Conservation (phyloP, 2,113 vertebrate genomes). For the Triplophysa dalaica region DNA sequence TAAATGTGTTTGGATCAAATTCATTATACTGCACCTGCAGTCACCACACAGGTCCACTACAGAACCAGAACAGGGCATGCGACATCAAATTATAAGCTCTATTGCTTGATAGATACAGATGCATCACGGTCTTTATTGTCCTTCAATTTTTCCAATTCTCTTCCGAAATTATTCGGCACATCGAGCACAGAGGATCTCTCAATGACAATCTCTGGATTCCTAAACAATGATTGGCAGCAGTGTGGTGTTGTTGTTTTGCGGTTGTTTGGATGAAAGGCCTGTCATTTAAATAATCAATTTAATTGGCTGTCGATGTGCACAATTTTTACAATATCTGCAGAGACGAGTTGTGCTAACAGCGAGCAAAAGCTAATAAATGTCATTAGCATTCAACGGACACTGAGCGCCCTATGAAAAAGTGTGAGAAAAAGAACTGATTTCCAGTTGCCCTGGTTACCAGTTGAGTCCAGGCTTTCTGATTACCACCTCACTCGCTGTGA, state of each 20-base stretch:
- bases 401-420: slow-evolving; percentile 36
- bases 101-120: slow-evolving; percentile 25
- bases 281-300: slow-evolving; percentile 32
- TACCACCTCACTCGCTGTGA: slow-evolving; percentile 49
- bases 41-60: slow-evolving; percentile 10
- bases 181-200: slow-evolving; percentile 41
- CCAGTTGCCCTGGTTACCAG: slow-evolving; percentile 60
- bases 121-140: slow-evolving; percentile 45
- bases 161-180: slow-evolving; percentile 38
- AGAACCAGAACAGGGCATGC: slow-evolving; percentile 9
- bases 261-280: slow-evolving; percentile 2
- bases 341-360: slow-evolving; percentile 5
- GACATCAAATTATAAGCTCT: neutral
- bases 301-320: slow-evolving; percentile 10
- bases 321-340: slow-evolving; percentile 2
- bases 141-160: slow-evolving; percentile 46
- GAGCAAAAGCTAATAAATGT: slow-evolving; percentile 19
- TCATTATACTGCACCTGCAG: slow-evolving; percentile 30
- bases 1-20: slow-evolving; percentile 23
- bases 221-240: slow-evolving; percentile 36
- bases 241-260: slow-evolving; percentile 25
- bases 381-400: slow-evolving; percentile 48
- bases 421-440: slow-evolving; percentile 50
- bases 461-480: slow-evolving; percentile 51
- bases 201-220: slow-evolving; percentile 37